A percentile compares a stretch with the other conserved stretches of the same genome.
These are phyloP conservation scores for Macquaria ambigua DNA, from an alignment of 2,113 vertebrate species.

Conservation along the genomic window DNA sequence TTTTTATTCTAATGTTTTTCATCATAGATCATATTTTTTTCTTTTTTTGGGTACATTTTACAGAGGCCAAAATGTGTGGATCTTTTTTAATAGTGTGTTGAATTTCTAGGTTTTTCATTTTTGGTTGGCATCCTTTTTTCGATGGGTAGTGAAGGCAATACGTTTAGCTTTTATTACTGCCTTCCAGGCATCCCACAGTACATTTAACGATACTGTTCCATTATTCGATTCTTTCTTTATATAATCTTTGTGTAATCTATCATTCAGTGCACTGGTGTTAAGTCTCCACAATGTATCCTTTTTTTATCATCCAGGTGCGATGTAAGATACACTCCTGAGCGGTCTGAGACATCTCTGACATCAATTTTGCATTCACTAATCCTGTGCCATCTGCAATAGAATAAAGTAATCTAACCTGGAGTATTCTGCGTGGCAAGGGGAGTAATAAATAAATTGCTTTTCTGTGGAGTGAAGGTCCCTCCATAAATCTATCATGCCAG, in stretches of 20 bases:
- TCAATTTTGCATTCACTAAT: not conserved
- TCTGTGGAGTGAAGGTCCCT: not conserved
- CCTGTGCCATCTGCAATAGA: not conserved
- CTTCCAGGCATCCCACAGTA: not conserved
- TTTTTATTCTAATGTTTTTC: not conserved
- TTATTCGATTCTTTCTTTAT: not conserved
- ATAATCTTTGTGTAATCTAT: not conserved
- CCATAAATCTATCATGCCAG: not conserved
- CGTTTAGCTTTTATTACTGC: not conserved
- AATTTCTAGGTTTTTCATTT: not conserved
- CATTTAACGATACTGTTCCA: conserved; percentile 2
- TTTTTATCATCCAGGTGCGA: not conserved
- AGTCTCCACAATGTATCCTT: not conserved
- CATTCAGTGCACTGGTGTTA: not conserved
- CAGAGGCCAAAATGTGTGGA: not conserved
- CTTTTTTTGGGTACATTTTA: not conserved
- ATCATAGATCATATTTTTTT: not conserved
- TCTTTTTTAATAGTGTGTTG: not conserved
- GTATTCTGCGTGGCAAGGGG: not conserved
- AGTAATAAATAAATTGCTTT: not conserved
- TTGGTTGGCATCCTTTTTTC: not conserved
- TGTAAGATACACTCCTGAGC: not conserved
- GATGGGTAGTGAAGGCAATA: not conserved
- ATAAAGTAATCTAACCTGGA: not conserved
- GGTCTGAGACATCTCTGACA: not conserved